Base-by-base conservation (phyloP, 2,888 invertebrate genomes). In the Macaria notata region DNA sequence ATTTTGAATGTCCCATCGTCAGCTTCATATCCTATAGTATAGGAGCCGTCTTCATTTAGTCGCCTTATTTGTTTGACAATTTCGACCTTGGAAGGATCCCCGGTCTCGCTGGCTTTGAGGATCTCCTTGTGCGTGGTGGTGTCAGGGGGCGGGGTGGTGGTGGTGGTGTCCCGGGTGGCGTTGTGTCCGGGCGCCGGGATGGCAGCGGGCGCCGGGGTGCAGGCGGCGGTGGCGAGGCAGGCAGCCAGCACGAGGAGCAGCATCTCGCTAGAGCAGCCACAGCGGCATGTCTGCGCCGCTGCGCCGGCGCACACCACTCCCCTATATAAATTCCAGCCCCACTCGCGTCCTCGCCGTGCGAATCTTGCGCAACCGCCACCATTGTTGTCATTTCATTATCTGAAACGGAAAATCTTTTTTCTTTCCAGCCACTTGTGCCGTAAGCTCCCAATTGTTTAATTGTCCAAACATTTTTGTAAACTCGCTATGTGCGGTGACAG, bases 1-100 rank as follows among this genome's bases (percentile, higher is more conserved):
- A 96, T 96, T 89, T 96, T 96, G 81, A 96, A 96, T 0, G 96
- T 95, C 3, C 96, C 96, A 79, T 96, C 96, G 49, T 95, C 96
- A 3, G 96, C 96, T 86, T 96, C 96, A 75, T 96, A 96, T 0
- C 96, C 96, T 63, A 95, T 95, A 0, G 96, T 96, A 75, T 96
- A 96, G 0, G 96, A 96, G 33, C 96, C 96, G 76, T 96, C 96
- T 51, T 95, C 95, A 78, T 96, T 96, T 3, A 96, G 92, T 75
- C 95, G 93, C 64, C 96, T 94, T 68, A 97, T 95, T 82, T 96
- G 95, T 78, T 96, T 96, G 31, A 96, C 93, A 70, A 96, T 96
- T 76, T 96, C 95, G 19, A 95, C 93, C 82, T 95, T 95, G 44
- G 93, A 89, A 49, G 94, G 93, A 66, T 94, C 94, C 64, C 93